Evolutionary conservation across 2,888 invertebrate genomes (phyloP), one percentile per base, ranked within the genome.

Genomic region (Cephus sareptanus): DNA sequence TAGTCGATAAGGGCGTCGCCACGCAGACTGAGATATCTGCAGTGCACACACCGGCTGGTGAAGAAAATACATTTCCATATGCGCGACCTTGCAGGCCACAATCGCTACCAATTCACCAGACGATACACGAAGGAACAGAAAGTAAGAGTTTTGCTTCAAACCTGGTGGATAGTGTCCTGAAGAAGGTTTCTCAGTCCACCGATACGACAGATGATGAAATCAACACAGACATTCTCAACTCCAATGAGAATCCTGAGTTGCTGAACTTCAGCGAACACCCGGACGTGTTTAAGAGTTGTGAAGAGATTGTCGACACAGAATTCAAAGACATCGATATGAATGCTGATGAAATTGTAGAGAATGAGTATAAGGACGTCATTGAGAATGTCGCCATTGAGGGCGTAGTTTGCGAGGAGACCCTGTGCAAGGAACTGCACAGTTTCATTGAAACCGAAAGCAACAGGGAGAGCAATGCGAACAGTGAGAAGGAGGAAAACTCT

Each of bases 21-120:
- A 97, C 97, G 11, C 97, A 97, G 92, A 97, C 97, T 0, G 97
- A 97, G 92, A 95, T 97, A 83, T 93, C 95, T 15, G 96, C 96
- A 0, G 95, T 97, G 12, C 94, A 94, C 85, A 96, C 96, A 9
- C 96, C 96, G 1, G 90, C 90, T 3, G 90, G 90, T 1, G 90
- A 90, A 77, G 90, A 90, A 76, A 91, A 91, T 76, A 92, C 91
- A 77, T 93, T 93, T 83, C 93, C 93, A 0, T 93, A 90, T 69
- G 84, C 83, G 1, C 85, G 88, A 76, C 85, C 90, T 11, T 85
- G 85, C 77, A 85, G 90, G 81, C 90, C 90, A 31, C 90, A 90
- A 79, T 89, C 89, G 11, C 78, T 90, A 33, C 86, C 90, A 1
- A 90, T 90, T 81, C 89, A 89, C 80, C 90, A 89, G 79, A 90